phyloP scores from a whole-genome alignment of 2,797 vertebrate species.

The Channa striata region DNA sequence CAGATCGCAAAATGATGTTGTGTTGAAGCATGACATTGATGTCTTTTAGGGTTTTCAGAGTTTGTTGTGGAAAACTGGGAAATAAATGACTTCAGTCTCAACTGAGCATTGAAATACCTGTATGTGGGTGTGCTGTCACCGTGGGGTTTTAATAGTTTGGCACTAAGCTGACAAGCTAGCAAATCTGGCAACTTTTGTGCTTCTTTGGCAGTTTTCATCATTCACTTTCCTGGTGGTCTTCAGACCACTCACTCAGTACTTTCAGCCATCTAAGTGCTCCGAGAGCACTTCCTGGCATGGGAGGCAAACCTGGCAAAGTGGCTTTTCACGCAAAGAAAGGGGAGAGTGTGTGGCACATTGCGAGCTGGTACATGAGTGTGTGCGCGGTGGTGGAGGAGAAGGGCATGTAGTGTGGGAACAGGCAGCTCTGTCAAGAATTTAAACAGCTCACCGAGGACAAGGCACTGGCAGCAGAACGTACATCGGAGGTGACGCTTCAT shows the following conservation, averaged over 20 bases:
- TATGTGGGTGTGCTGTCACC: conserved; percentile 54
- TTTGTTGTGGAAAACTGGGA: conserved; percentile 61
- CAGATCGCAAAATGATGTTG: conserved; percentile 47
- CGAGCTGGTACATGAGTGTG: conserved; percentile 26
- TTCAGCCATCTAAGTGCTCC: conserved; percentile 48
- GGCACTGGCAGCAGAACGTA: conserved; percentile 42
- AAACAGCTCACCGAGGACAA: conserved; percentile 62
- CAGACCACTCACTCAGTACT: conserved; percentile 37
- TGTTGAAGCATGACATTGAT: conserved; percentile 51
- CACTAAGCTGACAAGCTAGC: conserved; percentile 46
- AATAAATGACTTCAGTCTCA: conserved; percentile 53
- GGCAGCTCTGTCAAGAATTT: conserved; percentile 60
- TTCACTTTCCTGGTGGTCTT: conserved; percentile 73
- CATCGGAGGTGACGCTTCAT: conserved; percentile 67
- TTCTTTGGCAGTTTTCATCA: conserved; percentile 62
- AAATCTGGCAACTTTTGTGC: conserved; percentile 60
- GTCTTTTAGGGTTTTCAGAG: conserved; percentile 42
- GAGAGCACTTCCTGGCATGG: conserved; percentile 53
- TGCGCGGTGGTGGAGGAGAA: conserved; percentile 2
- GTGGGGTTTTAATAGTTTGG: conserved; percentile 44
- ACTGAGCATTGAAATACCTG: conserved; percentile 63
- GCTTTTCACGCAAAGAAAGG: conserved; percentile 38
- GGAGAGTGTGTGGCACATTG: conserved; percentile 51
- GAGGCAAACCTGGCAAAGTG: conserved; percentile 51
- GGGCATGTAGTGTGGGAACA: conserved; percentile 47